Percentiles rank a stretch among this genome's conserved stretches.
Evolutionary conservation across 2,797 vertebrate genomes (phyloP).

Genomic region (Halcyon chelicuti): DNA sequence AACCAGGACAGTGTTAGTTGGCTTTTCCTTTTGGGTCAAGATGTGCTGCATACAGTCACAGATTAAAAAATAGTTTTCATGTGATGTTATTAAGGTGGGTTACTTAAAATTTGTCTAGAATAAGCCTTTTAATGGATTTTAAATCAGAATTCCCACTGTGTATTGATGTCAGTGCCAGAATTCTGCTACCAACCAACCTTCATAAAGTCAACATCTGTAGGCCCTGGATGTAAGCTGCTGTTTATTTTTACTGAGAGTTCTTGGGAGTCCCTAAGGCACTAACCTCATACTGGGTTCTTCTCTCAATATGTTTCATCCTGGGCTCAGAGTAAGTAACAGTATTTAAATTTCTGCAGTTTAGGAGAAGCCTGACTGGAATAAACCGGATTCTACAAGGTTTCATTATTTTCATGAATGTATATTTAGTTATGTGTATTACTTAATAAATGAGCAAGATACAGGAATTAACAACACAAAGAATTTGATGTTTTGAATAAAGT

Average conservation of each 20-base stretch:
- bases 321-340: neutral
- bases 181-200: neutral
- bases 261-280: neutral
- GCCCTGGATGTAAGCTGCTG: neutral
- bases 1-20: neutral
- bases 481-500: neutral
- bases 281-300: neutral
- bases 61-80: neutral
- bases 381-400: neutral
- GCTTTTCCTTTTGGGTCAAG: neutral
- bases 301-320: neutral
- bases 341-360: neutral
- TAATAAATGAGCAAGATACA: neutral
- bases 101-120: neutral
- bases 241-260: neutral
- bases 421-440: neutral
- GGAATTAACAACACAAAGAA: neutral
- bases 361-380: neutral
- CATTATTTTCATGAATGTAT: neutral
- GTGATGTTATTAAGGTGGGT: neutral
- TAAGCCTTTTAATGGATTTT: neutral
- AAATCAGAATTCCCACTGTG: neutral
- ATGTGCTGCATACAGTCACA: neutral
- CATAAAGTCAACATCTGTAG: neutral
- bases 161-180: neutral